These are phyloP conservation scores for Cheumatopsyche charites DNA, from an alignment of 1,140 invertebrate genomes.

Conservation along the genomic window DNA sequence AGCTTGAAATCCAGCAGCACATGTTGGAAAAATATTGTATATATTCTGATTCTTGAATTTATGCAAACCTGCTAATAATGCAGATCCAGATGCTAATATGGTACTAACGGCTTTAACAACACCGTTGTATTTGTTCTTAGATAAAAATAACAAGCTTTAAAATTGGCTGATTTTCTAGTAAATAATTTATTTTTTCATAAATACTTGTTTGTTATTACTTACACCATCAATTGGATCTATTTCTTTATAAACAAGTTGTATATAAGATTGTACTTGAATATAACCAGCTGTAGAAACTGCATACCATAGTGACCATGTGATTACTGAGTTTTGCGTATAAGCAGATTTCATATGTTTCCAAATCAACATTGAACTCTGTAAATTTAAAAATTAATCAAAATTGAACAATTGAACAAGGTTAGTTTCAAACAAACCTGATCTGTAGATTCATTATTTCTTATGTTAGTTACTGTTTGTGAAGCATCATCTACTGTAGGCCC, in stretches of 20 bases:
- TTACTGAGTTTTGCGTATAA: conserved; percentile 72
- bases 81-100: conserved; percentile 68
- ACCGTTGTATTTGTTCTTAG: conserved; percentile 71
- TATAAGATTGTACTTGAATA: conserved; percentile 78
- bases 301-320: conserved; percentile 91
- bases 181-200: not conserved
- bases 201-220: conserved; percentile 1
- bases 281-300: conserved; percentile 79
- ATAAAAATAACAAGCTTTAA: conserved; percentile 6
- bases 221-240: conserved; percentile 54
- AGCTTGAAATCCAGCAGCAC: conserved; percentile 67
- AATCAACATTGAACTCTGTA: conserved; percentile 54
- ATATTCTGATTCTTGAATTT: conserved; percentile 49
- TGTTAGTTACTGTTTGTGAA: too few relatives aligned
- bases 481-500: too few relatives aligned
- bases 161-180: not conserved
- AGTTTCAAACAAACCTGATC: too few relatives aligned
- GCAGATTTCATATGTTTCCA: conserved; percentile 74
- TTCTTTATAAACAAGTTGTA: conserved; percentile 78
- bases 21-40: conserved; percentile 59
- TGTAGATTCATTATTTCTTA: too few relatives aligned
- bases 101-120: conserved; percentile 79
- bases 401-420: too few relatives aligned
- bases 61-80: conserved; percentile 59
- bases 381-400: too few relatives aligned